Evolutionary conservation across 2,113 vertebrate genomes (phyloP), one percentile per base, ranked within the genome.

Genomic region (Regulus satrapa): DNA sequence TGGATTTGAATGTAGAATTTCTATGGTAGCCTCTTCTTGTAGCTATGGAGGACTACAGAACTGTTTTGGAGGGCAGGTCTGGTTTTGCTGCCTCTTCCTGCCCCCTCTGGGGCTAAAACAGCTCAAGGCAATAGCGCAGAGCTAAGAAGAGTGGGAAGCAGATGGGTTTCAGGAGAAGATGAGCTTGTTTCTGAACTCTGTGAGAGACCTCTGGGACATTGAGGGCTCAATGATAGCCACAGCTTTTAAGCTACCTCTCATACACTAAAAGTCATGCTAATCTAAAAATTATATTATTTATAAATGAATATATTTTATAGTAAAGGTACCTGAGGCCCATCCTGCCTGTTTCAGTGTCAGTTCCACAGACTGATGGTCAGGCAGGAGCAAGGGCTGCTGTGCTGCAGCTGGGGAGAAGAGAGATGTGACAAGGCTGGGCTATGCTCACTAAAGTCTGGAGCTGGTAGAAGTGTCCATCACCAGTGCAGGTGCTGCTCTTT

Each of bases 131-230:
- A 40, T 28, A 63, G 40, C 20, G 34, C 12, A 83, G 52, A 76
- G 34, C 12, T 85, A 32, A 34, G 62, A 61, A 43, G 36, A 79
- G 5, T 24, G 23, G 61, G 29, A 87, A 15, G 18, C 23, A 71
- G 76, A 20, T 77, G 34, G 10, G 12, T 58, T 32, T 84, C 23
- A 63, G n/a, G 21, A 18, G 9, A 9, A 45, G 7, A 4, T 8
- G 3, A 45, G 14, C 19, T 94, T 1, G 0, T 69, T 12, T 38
- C 14, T 9, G 6, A 64, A 9, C 24, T 61, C 11, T 72, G 1
- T 71, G 62, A 51, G 48, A 49, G 32, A 64, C 16, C 17, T 67
- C 26, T 71, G 73, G 32, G 31, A 62, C 18, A 9, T 14, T 18
- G 25, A 41, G 38, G 54, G 3, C 15, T 73, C 43, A 38, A 0